Conservation (phyloP, 2,113 vertebrate species). For the Syngnathoides biaculeatus region DNA sequence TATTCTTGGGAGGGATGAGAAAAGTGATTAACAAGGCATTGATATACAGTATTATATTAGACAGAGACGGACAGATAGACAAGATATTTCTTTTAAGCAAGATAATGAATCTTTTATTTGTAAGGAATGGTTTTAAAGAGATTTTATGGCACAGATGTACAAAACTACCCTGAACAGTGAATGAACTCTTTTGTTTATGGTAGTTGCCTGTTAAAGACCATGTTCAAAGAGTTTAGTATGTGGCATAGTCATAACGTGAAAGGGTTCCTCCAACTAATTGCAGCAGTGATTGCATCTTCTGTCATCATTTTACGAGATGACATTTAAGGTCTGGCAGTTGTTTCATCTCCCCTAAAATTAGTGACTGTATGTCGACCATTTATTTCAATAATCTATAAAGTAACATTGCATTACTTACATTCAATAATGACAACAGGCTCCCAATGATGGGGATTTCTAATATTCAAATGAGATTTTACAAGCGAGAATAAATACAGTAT, state of each 20-base stretch:
- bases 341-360: conserved; percentile 18
- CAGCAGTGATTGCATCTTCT: conserved; percentile 53
- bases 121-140: neutral
- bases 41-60: no score
- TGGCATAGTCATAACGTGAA: conserved; percentile 47
- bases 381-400: conserved; percentile 8
- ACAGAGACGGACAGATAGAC: no score
- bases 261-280: conserved; percentile 52
- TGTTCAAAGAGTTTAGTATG: conserved; percentile 13
- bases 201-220: neutral
- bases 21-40: neutral
- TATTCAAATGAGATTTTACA: neutral
- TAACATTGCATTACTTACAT: conserved; percentile 3
- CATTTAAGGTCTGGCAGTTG: conserved; percentile 9
- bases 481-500: neutral
- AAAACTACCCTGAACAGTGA: neutral
- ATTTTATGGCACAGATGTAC: no score
- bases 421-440: neutral
- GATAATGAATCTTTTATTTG: neutral
- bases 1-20: neutral
- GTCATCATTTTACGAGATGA: conserved; percentile 42
- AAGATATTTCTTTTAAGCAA: no score
- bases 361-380: neutral
- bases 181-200: neutral
- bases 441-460: neutral